phyloP scores from a whole-genome alignment of 2,888 invertebrate species.

The Caenorhabditis sp. region DNA sequence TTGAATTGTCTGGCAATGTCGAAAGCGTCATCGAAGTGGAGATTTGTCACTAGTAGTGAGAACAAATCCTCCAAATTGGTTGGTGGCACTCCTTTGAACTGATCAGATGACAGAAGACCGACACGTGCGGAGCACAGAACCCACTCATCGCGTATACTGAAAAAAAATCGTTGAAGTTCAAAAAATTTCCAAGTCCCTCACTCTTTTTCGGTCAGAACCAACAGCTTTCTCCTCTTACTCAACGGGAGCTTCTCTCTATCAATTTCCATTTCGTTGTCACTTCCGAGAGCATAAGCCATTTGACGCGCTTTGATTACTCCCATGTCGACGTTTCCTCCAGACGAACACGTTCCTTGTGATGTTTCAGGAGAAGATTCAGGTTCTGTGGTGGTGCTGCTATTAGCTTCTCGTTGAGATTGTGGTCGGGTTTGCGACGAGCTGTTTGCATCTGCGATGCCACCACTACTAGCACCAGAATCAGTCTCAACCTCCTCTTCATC shows the following conservation, averaged over 20 bases:
- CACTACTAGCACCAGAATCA: not conserved
- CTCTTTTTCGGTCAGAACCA: constrained; percentile 59
- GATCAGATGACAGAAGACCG: constrained; percentile 28
- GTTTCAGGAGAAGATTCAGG: not conserved
- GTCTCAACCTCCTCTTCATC: constrained; percentile 28
- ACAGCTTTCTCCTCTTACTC: constrained; percentile 41
- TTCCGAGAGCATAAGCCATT: constrained; percentile 32
- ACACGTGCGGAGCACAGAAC: constrained; percentile 55
- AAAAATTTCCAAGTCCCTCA: constrained; percentile 9
- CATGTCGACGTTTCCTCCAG: constrained; percentile 14
- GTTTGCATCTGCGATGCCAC: not conserved
- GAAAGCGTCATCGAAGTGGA: constrained; percentile 77
- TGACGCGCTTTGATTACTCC: constrained; percentile 20
- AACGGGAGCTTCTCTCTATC: constrained; percentile 12
- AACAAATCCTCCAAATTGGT: constrained; percentile 69
- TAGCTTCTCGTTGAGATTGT: not conserved
- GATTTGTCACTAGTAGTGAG: constrained; percentile 66
- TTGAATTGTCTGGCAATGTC: constrained; percentile 73
- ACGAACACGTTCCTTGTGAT: constrained; percentile 5
- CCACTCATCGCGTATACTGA: constrained; percentile 58
- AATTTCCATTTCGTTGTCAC: constrained; percentile 5
- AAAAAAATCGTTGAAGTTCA: constrained; percentile 4
- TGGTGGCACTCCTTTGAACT: constrained; percentile 72
- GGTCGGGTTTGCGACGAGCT: not conserved
- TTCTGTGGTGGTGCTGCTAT: not conserved